A percentile compares a stretch with the other conserved stretches of the same genome.
These are phyloP conservation scores for Oreochromis aureus DNA, from an alignment of 2,113 vertebrate genomes.

Conservation along the genomic window DNA sequence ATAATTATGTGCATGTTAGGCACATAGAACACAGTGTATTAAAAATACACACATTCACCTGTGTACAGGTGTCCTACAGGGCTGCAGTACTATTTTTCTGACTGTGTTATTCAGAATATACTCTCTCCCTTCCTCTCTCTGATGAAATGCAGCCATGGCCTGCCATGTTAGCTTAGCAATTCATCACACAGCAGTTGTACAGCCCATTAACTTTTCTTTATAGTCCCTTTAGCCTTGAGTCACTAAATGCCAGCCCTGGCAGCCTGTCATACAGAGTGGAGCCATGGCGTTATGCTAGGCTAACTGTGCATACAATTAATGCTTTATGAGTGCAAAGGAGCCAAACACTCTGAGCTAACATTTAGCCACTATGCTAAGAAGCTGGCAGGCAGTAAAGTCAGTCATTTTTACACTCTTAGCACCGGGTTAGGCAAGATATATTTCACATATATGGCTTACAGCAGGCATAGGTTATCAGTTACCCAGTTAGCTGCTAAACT, in stretches of 20 bases:
- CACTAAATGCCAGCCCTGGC: constrained; percentile 57
- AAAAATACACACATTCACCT: not conserved
- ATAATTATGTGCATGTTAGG: not conserved
- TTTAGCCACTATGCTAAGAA: constrained; percentile 38
- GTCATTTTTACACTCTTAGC: not conserved
- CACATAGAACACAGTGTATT: not conserved
- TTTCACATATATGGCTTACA: not conserved
- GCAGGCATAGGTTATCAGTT: constrained; percentile 44
- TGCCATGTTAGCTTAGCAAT: constrained; percentile 57
- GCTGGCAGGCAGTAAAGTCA: constrained; percentile 8
- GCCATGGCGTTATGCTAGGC: constrained; percentile 25
- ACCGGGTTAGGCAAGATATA: not conserved
- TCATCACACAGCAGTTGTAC: constrained; percentile 59
- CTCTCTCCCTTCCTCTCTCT: not conserved
- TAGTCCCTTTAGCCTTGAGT: constrained; percentile 67
- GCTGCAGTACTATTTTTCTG: not conserved
- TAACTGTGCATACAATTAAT: constrained; percentile 51
- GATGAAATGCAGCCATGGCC: constrained; percentile 47
- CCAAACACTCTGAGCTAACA: constrained; percentile 47
- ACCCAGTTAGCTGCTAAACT: constrained; percentile 49
- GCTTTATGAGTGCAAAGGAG: constrained; percentile 50
- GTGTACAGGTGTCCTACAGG: not conserved
- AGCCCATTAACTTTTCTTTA: constrained; percentile 71
- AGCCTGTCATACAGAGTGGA: constrained; percentile 32
- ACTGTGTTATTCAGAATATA: not conserved